phyloP scores from a whole-genome alignment of 2,888 invertebrate species.

The Stenchaetothrips biformis region DNA sequence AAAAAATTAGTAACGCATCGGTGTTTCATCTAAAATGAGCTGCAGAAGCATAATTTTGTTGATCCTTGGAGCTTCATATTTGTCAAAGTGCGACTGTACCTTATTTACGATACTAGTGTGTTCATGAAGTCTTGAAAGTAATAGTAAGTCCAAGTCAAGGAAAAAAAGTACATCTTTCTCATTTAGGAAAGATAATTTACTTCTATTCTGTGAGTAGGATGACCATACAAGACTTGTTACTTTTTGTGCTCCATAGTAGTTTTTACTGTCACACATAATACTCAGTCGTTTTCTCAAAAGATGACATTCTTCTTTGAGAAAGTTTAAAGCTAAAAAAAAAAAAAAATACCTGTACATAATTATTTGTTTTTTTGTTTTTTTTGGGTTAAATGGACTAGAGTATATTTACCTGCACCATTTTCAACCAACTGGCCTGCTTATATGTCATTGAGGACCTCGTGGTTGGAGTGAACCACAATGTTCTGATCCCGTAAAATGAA shows the following conservation, averaged over 20 bases:
- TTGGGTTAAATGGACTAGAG: too few species aligned
- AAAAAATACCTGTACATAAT: too few species aligned
- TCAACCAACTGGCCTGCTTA: constrained; percentile 46
- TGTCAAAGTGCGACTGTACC: neutral
- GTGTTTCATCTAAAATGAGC: too few species aligned
- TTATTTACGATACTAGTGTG: neutral
- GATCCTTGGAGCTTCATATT: too few species aligned
- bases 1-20: neutral
- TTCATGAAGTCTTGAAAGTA: neutral
- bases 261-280: neutral
- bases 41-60: too few species aligned
- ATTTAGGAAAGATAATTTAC: neutral
- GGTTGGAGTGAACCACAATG: constrained; percentile 51
- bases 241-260: neutral
- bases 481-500: too few species aligned
- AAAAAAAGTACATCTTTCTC: neutral
- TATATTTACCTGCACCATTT: constrained; percentile 50
- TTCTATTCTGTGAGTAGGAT: neutral
- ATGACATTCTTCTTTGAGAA: neutral
- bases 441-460: constrained; percentile 48
- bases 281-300: neutral
- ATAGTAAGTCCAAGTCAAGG: neutral
- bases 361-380: too few species aligned
- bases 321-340: neutral
- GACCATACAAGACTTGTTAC: neutral